Conservation (phyloP, 2,797 vertebrate species). For the Pristis pectinata region DNA sequence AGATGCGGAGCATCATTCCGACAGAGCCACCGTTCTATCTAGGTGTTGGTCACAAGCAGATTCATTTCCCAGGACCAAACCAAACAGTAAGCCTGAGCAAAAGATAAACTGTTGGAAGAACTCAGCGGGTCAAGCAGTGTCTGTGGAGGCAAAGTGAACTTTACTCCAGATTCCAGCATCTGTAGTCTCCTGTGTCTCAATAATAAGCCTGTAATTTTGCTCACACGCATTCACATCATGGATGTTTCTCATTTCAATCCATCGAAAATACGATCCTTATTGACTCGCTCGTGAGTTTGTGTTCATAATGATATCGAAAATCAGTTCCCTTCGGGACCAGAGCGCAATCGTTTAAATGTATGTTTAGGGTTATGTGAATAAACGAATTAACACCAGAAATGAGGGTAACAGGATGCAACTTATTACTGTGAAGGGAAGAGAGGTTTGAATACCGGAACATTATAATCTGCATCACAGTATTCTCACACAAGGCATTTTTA, state of each 20-base stretch:
- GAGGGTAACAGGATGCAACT: background rate
- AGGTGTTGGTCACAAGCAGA: background rate
- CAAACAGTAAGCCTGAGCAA: too few species aligned
- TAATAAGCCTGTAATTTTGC: too few species aligned
- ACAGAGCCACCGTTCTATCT: too few species aligned
- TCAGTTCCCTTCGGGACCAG: background rate
- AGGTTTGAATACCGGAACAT: too few species aligned
- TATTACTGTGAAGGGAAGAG: background rate
- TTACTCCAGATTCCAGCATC: too few species aligned
- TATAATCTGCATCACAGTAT: background rate
- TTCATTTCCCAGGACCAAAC: too few species aligned
- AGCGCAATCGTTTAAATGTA: background rate
- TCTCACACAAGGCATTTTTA: background rate
- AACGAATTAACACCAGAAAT: background rate
- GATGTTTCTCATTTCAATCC: background rate
- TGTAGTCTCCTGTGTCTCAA: too few species aligned
- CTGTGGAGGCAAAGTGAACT: too few species aligned
- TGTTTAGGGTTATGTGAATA: background rate
- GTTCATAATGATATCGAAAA: background rate
- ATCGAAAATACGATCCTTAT: background rate
- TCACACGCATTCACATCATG: background rate
- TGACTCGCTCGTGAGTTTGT: background rate
- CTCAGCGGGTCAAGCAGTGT: too few species aligned
- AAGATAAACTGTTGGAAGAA: too few species aligned
- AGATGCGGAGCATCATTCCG: background rate